These are phyloP conservation scores for Macquaria ambigua DNA, from an alignment of 2,113 vertebrate genomes.

Conservation along the genomic window DNA sequence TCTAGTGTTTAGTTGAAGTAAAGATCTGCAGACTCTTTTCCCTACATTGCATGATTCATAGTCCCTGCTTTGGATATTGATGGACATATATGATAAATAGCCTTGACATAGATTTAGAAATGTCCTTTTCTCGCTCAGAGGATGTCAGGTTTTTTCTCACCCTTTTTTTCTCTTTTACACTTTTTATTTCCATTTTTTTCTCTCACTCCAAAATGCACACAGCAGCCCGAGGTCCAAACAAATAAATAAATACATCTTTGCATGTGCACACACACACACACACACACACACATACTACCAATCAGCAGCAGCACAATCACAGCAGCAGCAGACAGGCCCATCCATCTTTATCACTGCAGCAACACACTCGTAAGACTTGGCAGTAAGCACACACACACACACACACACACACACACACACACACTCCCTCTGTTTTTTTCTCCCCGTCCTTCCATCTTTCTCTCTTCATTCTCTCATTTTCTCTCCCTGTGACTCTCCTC, in stretches of 20 bases:
- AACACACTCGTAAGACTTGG: conserved; percentile 39
- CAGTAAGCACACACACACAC: conserved; percentile 1
- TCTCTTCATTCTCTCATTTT: conserved; percentile 29
- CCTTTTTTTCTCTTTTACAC: not conserved
- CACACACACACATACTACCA: conserved; percentile 7
- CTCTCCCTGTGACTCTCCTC: not conserved
- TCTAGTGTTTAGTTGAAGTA: not conserved
- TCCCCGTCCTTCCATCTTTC: conserved; percentile 20
- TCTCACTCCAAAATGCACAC: not conserved
- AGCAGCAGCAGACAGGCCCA: conserved; percentile 51
- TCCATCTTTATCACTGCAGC: conserved; percentile 78
- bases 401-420: conserved; percentile 19
- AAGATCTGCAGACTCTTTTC: not conserved
- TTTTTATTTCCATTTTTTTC: not conserved
- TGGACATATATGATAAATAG: not conserved
- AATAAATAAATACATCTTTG: conserved; percentile 12
- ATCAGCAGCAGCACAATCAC: conserved; percentile 49
- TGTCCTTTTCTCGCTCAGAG: not conserved
- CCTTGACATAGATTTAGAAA: conserved; percentile 14
- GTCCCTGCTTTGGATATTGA: not conserved
- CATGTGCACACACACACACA: not conserved
- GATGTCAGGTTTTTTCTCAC: not conserved
- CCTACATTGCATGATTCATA: not conserved
- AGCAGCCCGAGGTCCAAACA: not conserved
- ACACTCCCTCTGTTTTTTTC: conserved; percentile 12